These are phyloP conservation scores for Montipora efflorescens DNA, from an alignment of 64 coral and sea anemone species.

Conservation along the genomic window DNA sequence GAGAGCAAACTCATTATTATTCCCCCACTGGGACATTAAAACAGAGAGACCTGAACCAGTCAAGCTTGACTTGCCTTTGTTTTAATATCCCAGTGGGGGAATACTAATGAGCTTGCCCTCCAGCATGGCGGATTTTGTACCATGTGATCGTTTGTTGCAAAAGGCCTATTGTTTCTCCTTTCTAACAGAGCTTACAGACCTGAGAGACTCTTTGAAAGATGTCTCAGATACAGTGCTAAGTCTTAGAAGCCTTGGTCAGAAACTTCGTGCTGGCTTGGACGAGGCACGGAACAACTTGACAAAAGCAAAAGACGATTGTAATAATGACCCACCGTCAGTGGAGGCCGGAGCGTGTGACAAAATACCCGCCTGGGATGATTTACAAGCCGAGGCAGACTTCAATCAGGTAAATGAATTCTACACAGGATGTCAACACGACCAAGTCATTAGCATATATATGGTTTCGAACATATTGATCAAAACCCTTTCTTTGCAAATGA, in stretches of 20 bases:
- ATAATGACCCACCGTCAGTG: constrained; percentile 16
- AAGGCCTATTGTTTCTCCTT: not conserved
- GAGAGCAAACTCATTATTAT: too few species aligned
- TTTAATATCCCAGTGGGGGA: too few species aligned
- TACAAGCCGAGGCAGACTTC: constrained; percentile 57
- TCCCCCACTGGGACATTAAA: too few species aligned
- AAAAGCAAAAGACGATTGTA: constrained; percentile 26
- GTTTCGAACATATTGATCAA: too few species aligned
- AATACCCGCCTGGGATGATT: constrained; percentile 2
- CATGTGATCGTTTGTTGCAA: too few species aligned
- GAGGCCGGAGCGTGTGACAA: constrained; percentile 50
- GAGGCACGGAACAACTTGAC: constrained; percentile 54
- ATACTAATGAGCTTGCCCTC: too few species aligned
- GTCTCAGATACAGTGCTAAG: constrained; percentile 27
- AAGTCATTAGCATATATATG: not conserved
- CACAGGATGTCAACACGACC: not conserved
- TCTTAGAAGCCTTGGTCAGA: constrained; percentile 12
- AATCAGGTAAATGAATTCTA: not conserved
- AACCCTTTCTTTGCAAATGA: too few species aligned
- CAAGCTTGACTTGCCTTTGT: too few species aligned
- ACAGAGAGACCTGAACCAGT: too few species aligned
- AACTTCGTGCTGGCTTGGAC: constrained; percentile 25
- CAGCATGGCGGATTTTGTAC: too few species aligned
- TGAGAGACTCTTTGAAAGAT: constrained; percentile 29
- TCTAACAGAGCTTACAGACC: constrained; percentile 14